phyloP scores from a whole-genome alignment of 2,888 invertebrate species.

The Cephus spinipes region DNA sequence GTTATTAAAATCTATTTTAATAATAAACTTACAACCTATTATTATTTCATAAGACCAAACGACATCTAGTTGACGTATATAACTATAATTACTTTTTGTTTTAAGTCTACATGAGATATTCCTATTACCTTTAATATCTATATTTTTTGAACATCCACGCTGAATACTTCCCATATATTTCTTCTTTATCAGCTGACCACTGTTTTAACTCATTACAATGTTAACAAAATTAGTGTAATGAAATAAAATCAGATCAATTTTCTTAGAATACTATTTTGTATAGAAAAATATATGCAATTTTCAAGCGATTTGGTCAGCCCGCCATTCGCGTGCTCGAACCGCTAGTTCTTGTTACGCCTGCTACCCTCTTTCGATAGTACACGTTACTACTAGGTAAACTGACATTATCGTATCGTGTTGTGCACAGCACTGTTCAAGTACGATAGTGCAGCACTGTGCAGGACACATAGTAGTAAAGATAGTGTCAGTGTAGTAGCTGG shows the following conservation, averaged over 20 bases:
- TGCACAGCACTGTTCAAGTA: too few relatives aligned
- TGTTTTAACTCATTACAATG: not conserved
- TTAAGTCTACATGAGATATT: not conserved
- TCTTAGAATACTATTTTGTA: not conserved
- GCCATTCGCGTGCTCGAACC: not conserved
- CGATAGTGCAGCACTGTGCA: too few relatives aligned
- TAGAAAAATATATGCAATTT: not conserved
- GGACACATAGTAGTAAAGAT: too few relatives aligned
- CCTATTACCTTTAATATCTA: not conserved
- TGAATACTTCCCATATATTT: not conserved
- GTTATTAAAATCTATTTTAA: slow-evolving; percentile 9
- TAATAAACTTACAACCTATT: not conserved
- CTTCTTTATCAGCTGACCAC: not conserved
- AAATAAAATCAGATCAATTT: not conserved
- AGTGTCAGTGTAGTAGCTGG: not conserved
- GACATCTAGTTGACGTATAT: not conserved
- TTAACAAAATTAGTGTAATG: not conserved
- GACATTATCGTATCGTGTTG: not conserved
- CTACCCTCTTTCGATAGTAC: too few relatives aligned
- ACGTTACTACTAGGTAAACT: too few relatives aligned
- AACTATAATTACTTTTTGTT: too few relatives aligned
- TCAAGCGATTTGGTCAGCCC: not conserved
- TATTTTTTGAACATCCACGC: not conserved
- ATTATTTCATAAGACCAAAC: not conserved
- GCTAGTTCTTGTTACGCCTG: too few relatives aligned